phyloP scores from a whole-genome alignment of 2,888 invertebrate genomes.

The Drosophila basisetae region DNA sequence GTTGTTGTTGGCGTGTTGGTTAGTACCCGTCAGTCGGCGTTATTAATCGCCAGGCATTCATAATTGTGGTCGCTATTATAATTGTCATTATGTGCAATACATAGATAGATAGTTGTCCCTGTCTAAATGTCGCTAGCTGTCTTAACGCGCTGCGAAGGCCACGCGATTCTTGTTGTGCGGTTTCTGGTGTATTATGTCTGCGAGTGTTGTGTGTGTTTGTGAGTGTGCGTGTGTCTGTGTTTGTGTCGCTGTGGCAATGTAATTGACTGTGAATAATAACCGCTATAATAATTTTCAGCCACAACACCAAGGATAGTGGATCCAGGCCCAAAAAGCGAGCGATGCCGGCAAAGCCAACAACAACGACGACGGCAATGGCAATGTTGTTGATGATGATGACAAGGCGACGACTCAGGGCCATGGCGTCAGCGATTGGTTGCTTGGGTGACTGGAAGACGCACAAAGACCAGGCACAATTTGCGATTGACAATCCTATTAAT shows the following conservation, averaged over 20 bases:
- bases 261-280: slow-evolving; percentile 82
- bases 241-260: slow-evolving; percentile 70
- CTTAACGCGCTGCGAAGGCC: slow-evolving; percentile 47
- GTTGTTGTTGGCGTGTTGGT: slow-evolving; percentile 43
- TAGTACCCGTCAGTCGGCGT: slow-evolving; percentile 53
- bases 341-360: slow-evolving; percentile 37
- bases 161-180: slow-evolving; percentile 38
- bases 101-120: slow-evolving; percentile 75
- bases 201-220: slow-evolving; percentile 1
- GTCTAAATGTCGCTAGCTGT: slow-evolving; percentile 72
- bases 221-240: slow-evolving; percentile 21
- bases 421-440: slow-evolving; percentile 36
- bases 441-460: slow-evolving; percentile 19
- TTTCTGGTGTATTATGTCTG: neutral
- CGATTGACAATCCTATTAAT: slow-evolving; percentile 80
- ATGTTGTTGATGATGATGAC: slow-evolving; percentile 75
- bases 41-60: slow-evolving; percentile 78
- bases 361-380: slow-evolving; percentile 47
- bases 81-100: slow-evolving; percentile 81
- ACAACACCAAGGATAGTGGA: slow-evolving; percentile 53
- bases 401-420: slow-evolving; percentile 26
- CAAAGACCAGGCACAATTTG: slow-evolving; percentile 65
- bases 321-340: slow-evolving; percentile 39
- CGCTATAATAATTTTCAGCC: slow-evolving; percentile 82
- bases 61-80: slow-evolving; percentile 78